Evolutionary conservation across 1,140 invertebrate genomes (phyloP), one percentile per base, ranked within the genome.

Genomic region (Drosophila littoralis): DNA sequence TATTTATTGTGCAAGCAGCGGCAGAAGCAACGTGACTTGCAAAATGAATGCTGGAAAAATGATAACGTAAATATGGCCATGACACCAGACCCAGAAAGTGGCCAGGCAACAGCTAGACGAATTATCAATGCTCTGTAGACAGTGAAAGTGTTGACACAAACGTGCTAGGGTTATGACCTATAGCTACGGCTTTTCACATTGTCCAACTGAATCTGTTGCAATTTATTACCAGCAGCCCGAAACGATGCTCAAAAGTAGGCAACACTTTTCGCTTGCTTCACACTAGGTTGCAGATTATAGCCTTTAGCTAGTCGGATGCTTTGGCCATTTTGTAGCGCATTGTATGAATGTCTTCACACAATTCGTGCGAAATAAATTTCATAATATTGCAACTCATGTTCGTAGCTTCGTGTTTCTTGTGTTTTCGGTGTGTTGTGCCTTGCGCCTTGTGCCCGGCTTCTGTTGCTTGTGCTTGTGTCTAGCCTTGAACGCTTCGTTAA

Each of bases 291-390:
- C 52, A 43, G 63, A 48, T 70, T 33, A 38, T 13, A 59, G 35
- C 36, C 13, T 13, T 38, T 36, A 33, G 45, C 36, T 13, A 22
- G 48, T 48, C 46, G 60, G 36, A 40, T 51, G 32, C 58, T 63
- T 65, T 68, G 78, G 51, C 52, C 58, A 64, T 42, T 82, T 74
- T 48, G 33, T 32, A 13, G 35, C 45, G 35, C 57, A 75, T 75
- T 82, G 75, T 75, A 51, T 38, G 51, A 79, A 75, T 75, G 79
- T 71, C 79, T 75, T 75, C 54, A 60, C 70, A 64, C 79, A 70
- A 66, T 77, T 82, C 79, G 79, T 82, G 79, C 79, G 80, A 83
- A 83, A 83, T 83, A 83, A 83, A 83, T 83, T 83, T 82, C 71
- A 59, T 72, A 64, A 76, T 72, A 83, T 64, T 83, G 80, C 80